Evolutionary conservation across 1,140 invertebrate species (phyloP), one percentile per base, ranked within the genome.

Genomic region (Rhagoletis pomonella): DNA sequence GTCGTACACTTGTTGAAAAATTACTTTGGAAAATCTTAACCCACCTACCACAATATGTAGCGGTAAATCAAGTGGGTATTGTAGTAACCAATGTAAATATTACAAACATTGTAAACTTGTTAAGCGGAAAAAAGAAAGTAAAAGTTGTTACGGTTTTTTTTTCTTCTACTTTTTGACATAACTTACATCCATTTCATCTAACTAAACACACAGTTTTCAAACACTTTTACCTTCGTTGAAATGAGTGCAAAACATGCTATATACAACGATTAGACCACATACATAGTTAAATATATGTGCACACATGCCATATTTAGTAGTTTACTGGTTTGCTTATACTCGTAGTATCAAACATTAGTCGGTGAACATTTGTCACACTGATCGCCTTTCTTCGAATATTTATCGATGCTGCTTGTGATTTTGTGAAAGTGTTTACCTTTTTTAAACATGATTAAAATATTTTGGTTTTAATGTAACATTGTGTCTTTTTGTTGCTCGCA

Each of bases 351-450:
- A 39, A 55, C 50, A n/a, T n/a, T n/a, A 77, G 7, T 6, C 69
- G 47, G 42, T 50, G 69, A 50, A 77, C 17, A 50, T 77, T 77
- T 77, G 69, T 77, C 69, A 81, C 29, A 81, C 2, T 58, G 47
- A 81, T 55, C 73, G 6, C n/a, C 55, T 81, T 58, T 47, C 14
- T 42, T 9, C 73, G 73, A 58, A 81, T 81, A 50, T 81, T 81
- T 58, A 81, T 29, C 73, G 73, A 29, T 19, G n/a, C 5, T n/a
- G 73, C 7, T 0, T 2, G 47, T 50, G 73, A 10, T 50, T 81
- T 55, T 81, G 73, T 81, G 73, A 81, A 81, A 81, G 44, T 81
- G 47, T 81, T 81, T 29, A 81, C 73, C 73, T 81, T 81, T 55
- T 81, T 7, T 10, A 69, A 73, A 47, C 39, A 19, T 19, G 73